Evolutionary conservation across 1,140 invertebrate genomes (phyloP).

Genomic region (Araneus ventricosus): DNA sequence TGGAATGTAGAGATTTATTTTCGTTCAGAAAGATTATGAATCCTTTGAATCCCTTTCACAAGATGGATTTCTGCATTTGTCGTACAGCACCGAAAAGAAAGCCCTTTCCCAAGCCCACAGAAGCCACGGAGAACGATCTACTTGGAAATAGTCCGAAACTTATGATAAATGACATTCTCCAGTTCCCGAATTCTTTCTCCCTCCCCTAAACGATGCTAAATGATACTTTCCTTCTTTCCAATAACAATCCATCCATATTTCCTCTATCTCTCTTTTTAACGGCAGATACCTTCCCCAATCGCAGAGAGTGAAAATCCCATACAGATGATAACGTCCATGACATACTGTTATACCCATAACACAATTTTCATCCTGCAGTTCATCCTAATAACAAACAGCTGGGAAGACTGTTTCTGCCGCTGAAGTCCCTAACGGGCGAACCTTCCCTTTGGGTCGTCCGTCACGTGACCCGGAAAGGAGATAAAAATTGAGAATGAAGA

Average conservation of each 20-base stretch:
- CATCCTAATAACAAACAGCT: slow-evolving; percentile 66
- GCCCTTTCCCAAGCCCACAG: too few species aligned
- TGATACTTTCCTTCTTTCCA: slow-evolving; percentile 7
- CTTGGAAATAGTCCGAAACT: background rate
- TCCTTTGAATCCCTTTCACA: too few species aligned
- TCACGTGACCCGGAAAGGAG: slow-evolving; percentile 27
- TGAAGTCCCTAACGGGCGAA: background rate
- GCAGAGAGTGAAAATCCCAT: slow-evolving; percentile 8
- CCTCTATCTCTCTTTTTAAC: background rate
- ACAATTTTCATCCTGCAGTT: slow-evolving; percentile 30
- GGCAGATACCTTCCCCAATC: background rate
- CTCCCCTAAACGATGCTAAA: background rate
- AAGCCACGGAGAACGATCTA: background rate
- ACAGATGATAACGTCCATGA: slow-evolving; percentile 22
- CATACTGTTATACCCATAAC: slow-evolving; percentile 38
- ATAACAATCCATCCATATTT: slow-evolving; percentile 30
- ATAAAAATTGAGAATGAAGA: slow-evolving; percentile 55
- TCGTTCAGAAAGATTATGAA: too few species aligned
- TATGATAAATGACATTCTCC: slow-evolving; percentile 32
- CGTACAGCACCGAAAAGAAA: too few species aligned
- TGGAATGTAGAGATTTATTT: too few species aligned
- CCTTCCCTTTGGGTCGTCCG: slow-evolving; percentile 2
- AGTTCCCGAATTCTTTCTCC: background rate
- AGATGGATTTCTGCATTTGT: too few species aligned
- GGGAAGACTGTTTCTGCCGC: background rate